phyloP scores from a whole-genome alignment of 2,113 vertebrate species.

The Pollachius pollachius region DNA sequence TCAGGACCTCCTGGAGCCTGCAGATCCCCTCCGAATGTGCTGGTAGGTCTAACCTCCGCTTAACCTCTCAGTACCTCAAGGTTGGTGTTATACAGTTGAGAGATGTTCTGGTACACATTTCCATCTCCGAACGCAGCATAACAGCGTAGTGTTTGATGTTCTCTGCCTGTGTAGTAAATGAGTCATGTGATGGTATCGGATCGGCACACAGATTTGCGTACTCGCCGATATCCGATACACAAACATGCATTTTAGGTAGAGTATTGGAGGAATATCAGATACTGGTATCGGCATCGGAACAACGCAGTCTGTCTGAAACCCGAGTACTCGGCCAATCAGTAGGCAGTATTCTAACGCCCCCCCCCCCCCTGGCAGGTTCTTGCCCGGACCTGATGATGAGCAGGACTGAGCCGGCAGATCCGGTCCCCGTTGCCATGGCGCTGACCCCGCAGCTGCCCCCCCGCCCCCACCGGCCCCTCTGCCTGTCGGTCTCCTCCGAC shows the following conservation, averaged over 20 bases:
- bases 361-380: conserved; percentile 59
- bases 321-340: not conserved
- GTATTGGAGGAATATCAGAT: too few relatives aligned
- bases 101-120: not conserved
- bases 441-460: conserved; percentile 55
- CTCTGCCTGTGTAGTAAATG: too few relatives aligned
- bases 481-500: conserved; percentile 69
- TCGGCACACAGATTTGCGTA: too few relatives aligned
- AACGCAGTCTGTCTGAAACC: too few relatives aligned
- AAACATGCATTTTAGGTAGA: too few relatives aligned
- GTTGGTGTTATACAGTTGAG: not conserved
- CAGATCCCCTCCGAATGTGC: conserved; percentile 66
- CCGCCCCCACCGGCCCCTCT: conserved; percentile 52
- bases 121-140: not conserved
- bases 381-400: conserved; percentile 75
- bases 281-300: too few relatives aligned
- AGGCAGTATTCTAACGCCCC: not conserved
- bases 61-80: not conserved
- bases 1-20: conserved; percentile 57
- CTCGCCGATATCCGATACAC: too few relatives aligned
- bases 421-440: conserved; percentile 52
- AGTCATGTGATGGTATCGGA: too few relatives aligned
- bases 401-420: conserved; percentile 62
- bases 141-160: too few relatives aligned
- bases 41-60: conserved; percentile 43